Evolutionary conservation across 2,888 invertebrate genomes (phyloP).

Genomic region (Dryadula phaetusa): DNA sequence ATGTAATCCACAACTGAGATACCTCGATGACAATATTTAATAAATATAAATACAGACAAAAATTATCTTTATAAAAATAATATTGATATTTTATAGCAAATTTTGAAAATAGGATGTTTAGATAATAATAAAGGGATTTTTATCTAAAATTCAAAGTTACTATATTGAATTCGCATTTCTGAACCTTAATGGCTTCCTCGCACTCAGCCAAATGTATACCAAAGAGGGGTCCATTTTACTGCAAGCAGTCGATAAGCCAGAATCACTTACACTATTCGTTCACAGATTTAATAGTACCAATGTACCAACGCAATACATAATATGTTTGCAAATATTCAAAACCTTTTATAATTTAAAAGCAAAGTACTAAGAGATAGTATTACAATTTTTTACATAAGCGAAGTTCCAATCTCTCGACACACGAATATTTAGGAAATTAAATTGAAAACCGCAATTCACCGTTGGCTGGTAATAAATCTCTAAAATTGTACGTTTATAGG

Average conservation of each 20-base stretch:
- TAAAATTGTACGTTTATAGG: conserved; percentile 24
- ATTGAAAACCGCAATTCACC: conserved; percentile 18
- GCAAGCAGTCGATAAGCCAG: conserved; percentile 19
- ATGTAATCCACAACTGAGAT: no score
- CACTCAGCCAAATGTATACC: conserved; percentile 11
- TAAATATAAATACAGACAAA: no score
- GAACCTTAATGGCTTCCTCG: background rate
- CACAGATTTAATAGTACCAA: conserved; percentile 14
- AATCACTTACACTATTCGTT: conserved; percentile 14
- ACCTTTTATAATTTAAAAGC: background rate
- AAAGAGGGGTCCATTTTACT: conserved; percentile 20
- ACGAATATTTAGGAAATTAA: conserved; percentile 21
- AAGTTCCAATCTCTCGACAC: background rate
- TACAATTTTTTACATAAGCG: background rate
- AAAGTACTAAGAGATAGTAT: background rate
- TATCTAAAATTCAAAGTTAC: no score
- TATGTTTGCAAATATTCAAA: conserved; percentile 20
- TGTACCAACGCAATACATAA: background rate
- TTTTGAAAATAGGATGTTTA: no score
- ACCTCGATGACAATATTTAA: no score
- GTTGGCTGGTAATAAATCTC: conserved; percentile 3
- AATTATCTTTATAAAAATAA: no score
- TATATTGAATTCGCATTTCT: background rate
- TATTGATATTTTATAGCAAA: no score
- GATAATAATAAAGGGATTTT: no score